A percentile compares a stretch with the other conserved stretches of the same genome.
Evolutionary conservation across 2,797 vertebrate genomes (phyloP).

Genomic region (Iguana delicatissima): DNA sequence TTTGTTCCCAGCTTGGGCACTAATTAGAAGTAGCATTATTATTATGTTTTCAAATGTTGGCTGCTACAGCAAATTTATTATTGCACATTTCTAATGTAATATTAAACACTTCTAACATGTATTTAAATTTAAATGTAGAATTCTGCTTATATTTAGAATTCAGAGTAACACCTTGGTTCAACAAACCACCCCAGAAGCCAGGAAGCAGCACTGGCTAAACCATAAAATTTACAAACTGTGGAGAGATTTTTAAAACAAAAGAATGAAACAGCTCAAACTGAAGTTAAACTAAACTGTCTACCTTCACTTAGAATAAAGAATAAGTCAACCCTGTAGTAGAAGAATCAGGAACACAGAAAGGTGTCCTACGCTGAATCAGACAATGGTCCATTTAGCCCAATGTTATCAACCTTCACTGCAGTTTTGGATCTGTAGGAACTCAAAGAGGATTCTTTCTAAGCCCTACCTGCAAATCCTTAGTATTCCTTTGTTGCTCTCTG

Average conservation of each 20-base stretch:
- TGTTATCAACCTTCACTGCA: too few relatives aligned
- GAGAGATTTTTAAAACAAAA: background rate
- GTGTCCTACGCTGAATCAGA: too few relatives aligned
- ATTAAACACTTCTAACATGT: background rate
- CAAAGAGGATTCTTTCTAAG: too few relatives aligned
- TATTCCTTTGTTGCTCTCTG: too few relatives aligned
- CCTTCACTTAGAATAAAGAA: fast-evolving
- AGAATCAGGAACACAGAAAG: background rate
- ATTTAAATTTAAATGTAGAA: background rate
- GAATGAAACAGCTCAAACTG: background rate
- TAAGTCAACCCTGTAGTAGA: background rate
- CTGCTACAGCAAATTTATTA: background rate
- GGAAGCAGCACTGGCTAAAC: background rate
- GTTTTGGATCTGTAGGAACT: too few relatives aligned
- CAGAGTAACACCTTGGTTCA: background rate
- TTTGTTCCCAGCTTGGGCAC: slow-evolving; percentile 7
- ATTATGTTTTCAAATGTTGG: slow-evolving; percentile 18
- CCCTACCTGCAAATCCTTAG: too few relatives aligned
- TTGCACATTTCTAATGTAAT: background rate
- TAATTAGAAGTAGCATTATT: slow-evolving; percentile 34
- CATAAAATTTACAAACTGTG: background rate
- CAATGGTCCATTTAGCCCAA: too few relatives aligned
- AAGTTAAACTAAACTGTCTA: background rate
- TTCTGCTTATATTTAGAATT: background rate
- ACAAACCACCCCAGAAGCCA: background rate